These are phyloP conservation scores for Grantiella picta DNA, from an alignment of 2,113 vertebrate genomes.

Conservation along the genomic window DNA sequence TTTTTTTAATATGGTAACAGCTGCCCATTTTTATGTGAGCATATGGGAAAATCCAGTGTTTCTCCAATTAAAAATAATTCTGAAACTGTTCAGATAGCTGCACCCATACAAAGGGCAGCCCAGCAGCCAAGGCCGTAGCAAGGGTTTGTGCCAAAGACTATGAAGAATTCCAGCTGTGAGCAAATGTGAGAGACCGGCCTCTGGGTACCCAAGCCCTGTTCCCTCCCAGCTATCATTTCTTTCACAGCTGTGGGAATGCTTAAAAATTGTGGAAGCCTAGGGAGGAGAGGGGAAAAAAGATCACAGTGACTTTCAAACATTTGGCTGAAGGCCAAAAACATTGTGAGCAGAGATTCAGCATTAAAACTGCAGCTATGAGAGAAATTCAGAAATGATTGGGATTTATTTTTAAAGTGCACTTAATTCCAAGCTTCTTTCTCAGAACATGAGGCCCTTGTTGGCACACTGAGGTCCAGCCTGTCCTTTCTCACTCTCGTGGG, in stretches of 20 bases:
- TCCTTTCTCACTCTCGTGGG: not conserved
- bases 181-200: not conserved
- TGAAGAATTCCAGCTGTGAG: slow-evolving; percentile 40
- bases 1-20: not conserved
- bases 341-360: not conserved
- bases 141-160: not conserved
- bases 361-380: not conserved
- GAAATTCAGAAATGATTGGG: not conserved
- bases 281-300: not conserved
- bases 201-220: not conserved
- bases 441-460: not conserved
- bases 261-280: not conserved
- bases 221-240: not conserved
- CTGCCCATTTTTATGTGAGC: not conserved
- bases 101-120: not conserved
- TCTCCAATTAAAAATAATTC: slow-evolving; percentile 1
- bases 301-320: slow-evolving; percentile 16
- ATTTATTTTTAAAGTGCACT: slow-evolving; percentile 38
- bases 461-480: not conserved
- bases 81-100: not conserved
- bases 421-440: slow-evolving; percentile 16
- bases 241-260: slow-evolving; percentile 51
- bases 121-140: not conserved
- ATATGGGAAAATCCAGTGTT: not conserved
- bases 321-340: not conserved